Evolutionary conservation across 1,140 invertebrate genomes (phyloP).

Genomic region (Dysdera silvatica): DNA sequence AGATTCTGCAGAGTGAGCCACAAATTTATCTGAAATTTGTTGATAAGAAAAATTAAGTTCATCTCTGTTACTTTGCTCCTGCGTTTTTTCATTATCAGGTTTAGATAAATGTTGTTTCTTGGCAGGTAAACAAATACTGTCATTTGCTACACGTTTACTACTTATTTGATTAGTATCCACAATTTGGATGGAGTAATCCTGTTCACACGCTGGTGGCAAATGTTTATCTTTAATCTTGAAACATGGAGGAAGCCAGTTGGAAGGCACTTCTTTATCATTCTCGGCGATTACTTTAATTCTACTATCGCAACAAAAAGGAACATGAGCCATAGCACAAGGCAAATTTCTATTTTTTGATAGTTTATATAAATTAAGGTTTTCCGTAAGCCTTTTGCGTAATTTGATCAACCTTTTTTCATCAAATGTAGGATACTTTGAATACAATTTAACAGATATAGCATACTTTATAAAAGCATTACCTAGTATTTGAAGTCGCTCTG

Average conservation of each 20-base stretch:
- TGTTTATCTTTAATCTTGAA: too few species aligned
- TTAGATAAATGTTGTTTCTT: background rate
- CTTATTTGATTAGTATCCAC: too few species aligned
- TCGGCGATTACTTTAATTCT: too few species aligned
- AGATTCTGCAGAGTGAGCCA: slow-evolving; percentile 76
- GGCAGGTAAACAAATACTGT: too few species aligned
- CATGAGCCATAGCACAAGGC: slow-evolving; percentile 48
- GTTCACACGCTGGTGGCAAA: too few species aligned
- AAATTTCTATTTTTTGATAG: slow-evolving; percentile 51
- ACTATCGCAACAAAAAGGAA: slow-evolving; percentile 56
- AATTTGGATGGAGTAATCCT: too few species aligned
- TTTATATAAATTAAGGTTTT: slow-evolving; percentile 70
- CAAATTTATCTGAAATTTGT: slow-evolving; percentile 53
- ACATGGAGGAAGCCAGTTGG: slow-evolving; percentile 61
- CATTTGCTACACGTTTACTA: too few species aligned
- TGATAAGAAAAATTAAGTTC: too few species aligned
- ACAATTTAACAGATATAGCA: slow-evolving; percentile 61
- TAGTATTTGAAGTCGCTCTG: slow-evolving; percentile 74
- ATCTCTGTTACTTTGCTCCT: too few species aligned
- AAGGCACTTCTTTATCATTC: too few species aligned
- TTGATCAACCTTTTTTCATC: slow-evolving; percentile 68
- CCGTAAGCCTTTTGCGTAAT: slow-evolving; percentile 65
- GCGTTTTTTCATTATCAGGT: background rate
- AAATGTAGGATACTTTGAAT: slow-evolving; percentile 56
- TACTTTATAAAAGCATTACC: slow-evolving; percentile 86